Evolutionary conservation across 2,888 invertebrate species (phyloP), one percentile per base, ranked within the genome.

Genomic region (Pseudococcus viburni): DNA sequence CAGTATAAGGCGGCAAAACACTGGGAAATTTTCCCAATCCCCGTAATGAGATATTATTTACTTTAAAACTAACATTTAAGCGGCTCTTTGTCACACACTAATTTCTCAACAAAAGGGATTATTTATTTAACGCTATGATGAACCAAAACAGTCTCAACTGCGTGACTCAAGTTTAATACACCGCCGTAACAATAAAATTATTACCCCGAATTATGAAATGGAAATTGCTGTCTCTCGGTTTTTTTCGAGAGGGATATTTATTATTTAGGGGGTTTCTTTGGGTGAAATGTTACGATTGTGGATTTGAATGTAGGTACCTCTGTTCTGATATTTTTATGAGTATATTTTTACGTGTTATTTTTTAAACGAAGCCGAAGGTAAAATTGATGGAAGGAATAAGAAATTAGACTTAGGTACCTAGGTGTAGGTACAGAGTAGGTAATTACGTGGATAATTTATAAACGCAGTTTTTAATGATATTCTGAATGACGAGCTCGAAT

Each of bases 11-110:
- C 86, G 86, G 86, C 42, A 59, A 86, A 64, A 86, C 55, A 64
- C 39, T 51, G 64, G 68, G 64, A 59, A 86, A 86, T 55, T 86
- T 85, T 86, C 64, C 86, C 86, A 68, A 51, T 68, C 86, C 86
- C 22, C 55, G 68, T 86, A 59, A 64, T 86, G 59, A 68, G 86
- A 55, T 83, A 83, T 83, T 83, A 83, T 83, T 83, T 83, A 83
- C 80, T 83, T 83, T 83, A 83, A 46, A 83, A 83, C 80, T 83
- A 83, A 83, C 80, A 46, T 46, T 73, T 83, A 83, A 83, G 80
- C 46, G 80, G 80, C 80, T 83, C 80, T 42, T 83, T 83, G 80
- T 83, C 80, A 46, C 80, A 83, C 46, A 83, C 80, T 42, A 83
- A 46, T 83, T 83, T 83, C 80, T 39, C 80, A 46, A 83, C 80